phyloP scores from a whole-genome alignment of 2,797 vertebrate genomes.

The Poecilia gillii region DNA sequence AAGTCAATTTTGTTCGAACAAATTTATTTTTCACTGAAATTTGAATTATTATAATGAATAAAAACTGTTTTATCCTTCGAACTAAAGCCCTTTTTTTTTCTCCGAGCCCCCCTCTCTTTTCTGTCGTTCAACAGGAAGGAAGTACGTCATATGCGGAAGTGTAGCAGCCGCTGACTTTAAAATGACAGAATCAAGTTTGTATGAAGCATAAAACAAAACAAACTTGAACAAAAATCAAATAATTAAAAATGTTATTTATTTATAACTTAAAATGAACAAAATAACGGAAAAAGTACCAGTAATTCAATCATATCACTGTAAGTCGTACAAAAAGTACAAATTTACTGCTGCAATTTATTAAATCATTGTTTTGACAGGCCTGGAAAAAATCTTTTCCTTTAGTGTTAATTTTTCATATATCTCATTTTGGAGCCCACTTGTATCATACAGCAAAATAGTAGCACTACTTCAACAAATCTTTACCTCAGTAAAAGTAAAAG shows the following conservation, averaged over 20 bases:
- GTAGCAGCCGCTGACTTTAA: not conserved
- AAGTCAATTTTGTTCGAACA: not conserved
- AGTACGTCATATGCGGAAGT: not conserved
- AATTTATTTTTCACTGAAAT: fast-evolving
- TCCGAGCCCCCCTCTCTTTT: not conserved
- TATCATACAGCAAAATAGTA: not conserved
- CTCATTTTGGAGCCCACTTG: not conserved
- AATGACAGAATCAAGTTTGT: not conserved
- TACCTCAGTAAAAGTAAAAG: not conserved
- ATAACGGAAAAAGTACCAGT: not conserved
- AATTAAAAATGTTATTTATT: not conserved
- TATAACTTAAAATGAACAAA: not conserved
- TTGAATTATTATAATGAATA: no score
- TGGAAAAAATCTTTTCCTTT: not conserved
- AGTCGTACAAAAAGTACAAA: not conserved
- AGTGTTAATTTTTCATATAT: not conserved
- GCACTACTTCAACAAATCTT: not conserved
- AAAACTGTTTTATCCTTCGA: not conserved
- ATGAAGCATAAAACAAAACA: not conserved
- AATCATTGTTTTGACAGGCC: not conserved
- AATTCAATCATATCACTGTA: not conserved
- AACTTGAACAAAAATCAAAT: not conserved
- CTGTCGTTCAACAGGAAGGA: not conserved
- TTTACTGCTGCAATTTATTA: not conserved
- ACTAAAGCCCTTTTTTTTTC: not conserved